Evolutionary conservation across 1,140 invertebrate species (phyloP), one percentile per base, ranked within the genome.

Genomic region (Drosophila malerkotliana): DNA sequence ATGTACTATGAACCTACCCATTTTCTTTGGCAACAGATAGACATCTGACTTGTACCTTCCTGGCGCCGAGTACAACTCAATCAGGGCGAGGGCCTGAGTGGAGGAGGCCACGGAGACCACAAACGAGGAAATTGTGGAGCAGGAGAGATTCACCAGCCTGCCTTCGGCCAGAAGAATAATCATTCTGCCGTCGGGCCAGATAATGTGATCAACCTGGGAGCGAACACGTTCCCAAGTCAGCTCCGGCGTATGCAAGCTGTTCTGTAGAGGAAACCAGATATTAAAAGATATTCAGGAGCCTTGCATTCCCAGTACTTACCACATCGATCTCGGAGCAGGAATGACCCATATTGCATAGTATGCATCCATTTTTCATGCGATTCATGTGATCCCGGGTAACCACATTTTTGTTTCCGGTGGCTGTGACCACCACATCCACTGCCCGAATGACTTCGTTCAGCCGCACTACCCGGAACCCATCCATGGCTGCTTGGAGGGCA

Each of bases 301-400:
- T 8, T 0, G 7, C 3, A 14, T 5, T 4, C 26, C 7, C 1
- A 30, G 0, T 18, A 2, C 95, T 92, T 93, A 97, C 96, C 77
- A 99, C 97, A 93, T 99, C 98, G 68, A 99, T 98, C 94, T 99
- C 98, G 6, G 97, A 99, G 92, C 98, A 98, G 47, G 97, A 98
- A 92, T 99, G 98, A 0, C 98, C 98, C 97, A 99, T 99, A 93
- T 99, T 99, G 92, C 98, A 99, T 0, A 99, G 95, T 58, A 99
- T 97, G 90, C 97, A 98, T 28, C 98, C 98, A 91, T 97, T 98
- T 93, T 98, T 98, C 96, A 99, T 97, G 77, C 97, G 95, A 92
- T 99, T 98, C 96, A 99, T 98, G 85, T 98, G 97, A 71, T 98
- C 97, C 5, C 98, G 93, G 0, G 96, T 97, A 14, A 99, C 97